Evolutionary conservation across 2,888 invertebrate genomes (phyloP).

Genomic region (Blastobasis lacticolella): DNA sequence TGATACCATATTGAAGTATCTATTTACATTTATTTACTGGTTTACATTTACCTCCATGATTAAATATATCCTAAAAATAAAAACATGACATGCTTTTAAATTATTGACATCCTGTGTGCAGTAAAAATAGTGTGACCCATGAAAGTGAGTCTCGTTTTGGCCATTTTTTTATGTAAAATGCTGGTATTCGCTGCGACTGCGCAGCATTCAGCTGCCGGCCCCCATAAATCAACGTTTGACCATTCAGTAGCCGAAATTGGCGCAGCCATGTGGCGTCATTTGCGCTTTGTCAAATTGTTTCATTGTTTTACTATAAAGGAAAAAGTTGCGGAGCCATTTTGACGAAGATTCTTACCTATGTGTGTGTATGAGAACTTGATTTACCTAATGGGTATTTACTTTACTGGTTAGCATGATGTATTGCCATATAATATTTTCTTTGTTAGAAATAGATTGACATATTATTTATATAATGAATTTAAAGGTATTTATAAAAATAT

Average conservation of each 20-base stretch:
- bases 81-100: not conserved
- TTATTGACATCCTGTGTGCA: slow-evolving; percentile 19
- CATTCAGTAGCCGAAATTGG: slow-evolving; percentile 39
- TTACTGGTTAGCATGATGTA: too few relatives aligned
- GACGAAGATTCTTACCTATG: too few relatives aligned
- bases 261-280: slow-evolving; percentile 21
- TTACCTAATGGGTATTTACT: too few relatives aligned
- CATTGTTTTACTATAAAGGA: slow-evolving; percentile 10
- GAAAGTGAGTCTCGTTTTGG: slow-evolving; percentile 43
- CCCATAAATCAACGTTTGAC: slow-evolving; percentile 45
- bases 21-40: too few relatives aligned
- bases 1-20: too few relatives aligned
- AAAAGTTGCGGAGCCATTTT: too few relatives aligned
- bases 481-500: too few relatives aligned
- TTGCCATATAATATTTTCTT: too few relatives aligned
- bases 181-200: slow-evolving; percentile 11
- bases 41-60: too few relatives aligned
- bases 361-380: too few relatives aligned
- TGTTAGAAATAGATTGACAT: too few relatives aligned
- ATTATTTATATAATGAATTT: too few relatives aligned
- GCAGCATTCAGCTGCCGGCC: slow-evolving; percentile 41
- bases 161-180: slow-evolving; percentile 23
- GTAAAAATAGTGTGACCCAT: slow-evolving; percentile 36
- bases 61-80: not conserved
- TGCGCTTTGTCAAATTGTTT: slow-evolving; percentile 13